A percentile compares a stretch with the other conserved stretches of the same genome.
Conservation (phyloP, 2,113 vertebrate species). For the Strix uralensis region DNA sequence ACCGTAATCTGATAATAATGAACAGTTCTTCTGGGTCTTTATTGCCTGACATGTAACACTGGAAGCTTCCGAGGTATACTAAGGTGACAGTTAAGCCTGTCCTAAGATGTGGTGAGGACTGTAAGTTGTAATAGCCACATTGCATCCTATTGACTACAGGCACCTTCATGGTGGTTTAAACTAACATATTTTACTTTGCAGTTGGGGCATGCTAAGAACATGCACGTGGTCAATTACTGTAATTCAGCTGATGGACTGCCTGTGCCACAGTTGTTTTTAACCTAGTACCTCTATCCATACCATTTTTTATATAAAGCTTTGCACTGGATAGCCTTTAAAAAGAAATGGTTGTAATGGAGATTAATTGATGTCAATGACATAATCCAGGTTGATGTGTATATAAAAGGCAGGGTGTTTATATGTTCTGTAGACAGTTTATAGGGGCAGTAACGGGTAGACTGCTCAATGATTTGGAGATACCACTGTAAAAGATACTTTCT, state of each 20-base stretch:
- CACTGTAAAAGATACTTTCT: background rate
- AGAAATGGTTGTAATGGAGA: background rate
- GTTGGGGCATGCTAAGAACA: background rate
- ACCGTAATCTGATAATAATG: background rate
- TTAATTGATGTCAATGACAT: background rate
- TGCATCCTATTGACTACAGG: background rate
- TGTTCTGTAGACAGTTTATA: background rate
- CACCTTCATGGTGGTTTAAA: slow-evolving; percentile 1
- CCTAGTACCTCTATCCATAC: background rate
- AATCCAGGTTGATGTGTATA: background rate
- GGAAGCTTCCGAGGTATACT: background rate
- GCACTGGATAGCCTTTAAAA: background rate
- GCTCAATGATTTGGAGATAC: background rate
- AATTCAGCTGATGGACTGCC: background rate
- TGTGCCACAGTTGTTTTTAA: background rate
- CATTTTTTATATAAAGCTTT: background rate
- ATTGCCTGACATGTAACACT: background rate
- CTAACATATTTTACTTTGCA: background rate
- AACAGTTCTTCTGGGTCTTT: background rate
- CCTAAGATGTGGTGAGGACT: background rate
- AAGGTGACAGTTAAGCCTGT: background rate
- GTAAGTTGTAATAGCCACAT: background rate
- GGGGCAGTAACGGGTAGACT: background rate
- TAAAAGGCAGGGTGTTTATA: background rate
- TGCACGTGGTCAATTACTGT: background rate